Evolutionary conservation across 2,113 vertebrate genomes (phyloP).

Genomic region (Marmota flaviventris): DNA sequence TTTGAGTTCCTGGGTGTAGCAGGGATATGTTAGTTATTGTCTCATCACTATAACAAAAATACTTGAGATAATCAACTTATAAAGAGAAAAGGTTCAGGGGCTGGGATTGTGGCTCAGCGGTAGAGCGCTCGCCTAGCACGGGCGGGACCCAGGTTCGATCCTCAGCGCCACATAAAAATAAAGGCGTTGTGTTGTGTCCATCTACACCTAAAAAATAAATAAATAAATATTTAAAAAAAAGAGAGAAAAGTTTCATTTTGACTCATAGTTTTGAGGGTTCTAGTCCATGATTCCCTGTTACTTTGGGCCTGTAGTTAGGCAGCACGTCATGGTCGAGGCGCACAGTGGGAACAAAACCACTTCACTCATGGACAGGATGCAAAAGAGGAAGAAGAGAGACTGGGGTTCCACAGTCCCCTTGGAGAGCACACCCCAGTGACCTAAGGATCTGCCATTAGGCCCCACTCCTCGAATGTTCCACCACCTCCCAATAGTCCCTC

Average conservation of each 20-base stretch:
- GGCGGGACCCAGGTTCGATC: too few relatives aligned
- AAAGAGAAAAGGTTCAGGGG: neutral
- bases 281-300: neutral
- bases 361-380: neutral
- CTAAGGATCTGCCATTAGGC: neutral
- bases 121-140: too few relatives aligned
- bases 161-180: too few relatives aligned
- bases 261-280: neutral
- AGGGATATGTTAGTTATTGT: neutral
- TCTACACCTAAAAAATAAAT: too few relatives aligned
- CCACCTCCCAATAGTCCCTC: neutral
- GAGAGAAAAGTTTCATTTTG: neutral
- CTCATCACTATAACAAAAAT: neutral
- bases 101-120: too few relatives aligned
- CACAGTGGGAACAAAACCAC: neutral
- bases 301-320: neutral
- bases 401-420: neutral
- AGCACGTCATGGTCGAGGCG: neutral
- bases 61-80: neutral
- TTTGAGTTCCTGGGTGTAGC: neutral
- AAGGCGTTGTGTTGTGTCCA: too few relatives aligned
- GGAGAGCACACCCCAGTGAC: neutral
- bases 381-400: neutral
- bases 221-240: too few relatives aligned
- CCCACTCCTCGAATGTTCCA: neutral